Evolutionary conservation across 2,888 invertebrate species (phyloP), one percentile per base, ranked within the genome.

Genomic region (Nomada flava): DNA sequence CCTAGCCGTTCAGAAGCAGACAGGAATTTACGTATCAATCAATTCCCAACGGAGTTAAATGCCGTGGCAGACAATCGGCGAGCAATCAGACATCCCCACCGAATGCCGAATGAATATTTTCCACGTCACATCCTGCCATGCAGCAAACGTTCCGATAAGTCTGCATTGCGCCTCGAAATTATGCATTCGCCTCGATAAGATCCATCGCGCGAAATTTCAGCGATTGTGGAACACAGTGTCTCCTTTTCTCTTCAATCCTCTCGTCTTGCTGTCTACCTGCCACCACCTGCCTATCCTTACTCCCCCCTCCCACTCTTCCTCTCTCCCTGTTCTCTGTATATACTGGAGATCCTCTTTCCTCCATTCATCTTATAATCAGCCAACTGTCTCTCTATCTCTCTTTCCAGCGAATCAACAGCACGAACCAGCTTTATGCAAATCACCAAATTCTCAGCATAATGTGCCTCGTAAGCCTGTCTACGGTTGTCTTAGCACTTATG

Each of bases 151-250:
- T 55, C 47, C 73, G 77, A 84, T 80, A 75, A 76, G 70, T 68
- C 75, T 64, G 64, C 74, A 79, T 86, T 86, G 76, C 84, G 81
- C 74, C 78, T 52, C 60, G 72, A 79, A 89, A 90, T 91, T 89
- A 90, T 90, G 89, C 88, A 91, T 89, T 89, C 85, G 74, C 85
- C 82, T 70, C 84, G 91, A 89, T 91, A 91, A 89, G 89, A 87
- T 89, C 84, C 87, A 90, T 89, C 79, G 79, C 77, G 85, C 65
- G 89, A 89, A 86, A 91, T 90, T 88, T 85, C 88, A 86, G 59
- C 80, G 82, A 83, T 62, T 44, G 69, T 42, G 67, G 62, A 79
- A 44, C 57, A 68, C 13, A 52, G 62, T 53, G 52, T 44, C 57
- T 70, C 20, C 18, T 57, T 65, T 50, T 53, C 70, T 44, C 20